Conservation (phyloP, 1,140 invertebrate genomes). For the Ips typographus region DNA sequence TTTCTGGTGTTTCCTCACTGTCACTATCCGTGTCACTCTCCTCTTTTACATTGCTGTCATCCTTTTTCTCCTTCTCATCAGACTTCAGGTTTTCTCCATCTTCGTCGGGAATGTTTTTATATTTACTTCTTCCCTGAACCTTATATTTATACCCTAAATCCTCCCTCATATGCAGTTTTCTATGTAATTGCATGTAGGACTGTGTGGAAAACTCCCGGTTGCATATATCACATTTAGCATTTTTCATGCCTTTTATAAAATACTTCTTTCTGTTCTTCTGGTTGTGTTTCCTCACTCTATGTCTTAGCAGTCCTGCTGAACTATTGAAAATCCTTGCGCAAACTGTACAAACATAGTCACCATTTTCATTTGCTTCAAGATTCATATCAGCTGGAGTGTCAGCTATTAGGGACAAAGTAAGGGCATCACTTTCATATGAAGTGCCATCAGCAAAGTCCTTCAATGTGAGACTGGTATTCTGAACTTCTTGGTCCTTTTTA, state of each 20-base stretch:
- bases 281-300: slow-evolving; percentile 46
- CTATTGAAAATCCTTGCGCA: slow-evolving; percentile 43
- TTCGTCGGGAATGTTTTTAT: slow-evolving; percentile 29
- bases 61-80: slow-evolving; percentile 24
- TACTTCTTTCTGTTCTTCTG: slow-evolving; percentile 47
- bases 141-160: slow-evolving; percentile 47
- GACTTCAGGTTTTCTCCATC: slow-evolving; percentile 23
- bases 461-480: slow-evolving; percentile 42
- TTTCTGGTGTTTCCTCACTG: neutral
- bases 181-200: slow-evolving; percentile 47
- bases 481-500: slow-evolving; percentile 25
- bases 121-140: slow-evolving; percentile 44
- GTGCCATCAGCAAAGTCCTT: slow-evolving; percentile 39
- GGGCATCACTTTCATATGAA: slow-evolving; percentile 25
- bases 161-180: slow-evolving; percentile 45
- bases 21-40: neutral
- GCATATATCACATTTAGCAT: slow-evolving; percentile 49
- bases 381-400: slow-evolving; percentile 29
- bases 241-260: slow-evolving; percentile 50
- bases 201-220: slow-evolving; percentile 48
- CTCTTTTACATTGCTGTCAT: slow-evolving; percentile 12
- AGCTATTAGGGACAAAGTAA: slow-evolving; percentile 22
- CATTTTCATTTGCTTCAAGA: slow-evolving; percentile 35
- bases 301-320: slow-evolving; percentile 41
- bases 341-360: slow-evolving; percentile 42